phyloP scores from a whole-genome alignment of 2,888 invertebrate species.

The Ichneumoninae sp. region DNA sequence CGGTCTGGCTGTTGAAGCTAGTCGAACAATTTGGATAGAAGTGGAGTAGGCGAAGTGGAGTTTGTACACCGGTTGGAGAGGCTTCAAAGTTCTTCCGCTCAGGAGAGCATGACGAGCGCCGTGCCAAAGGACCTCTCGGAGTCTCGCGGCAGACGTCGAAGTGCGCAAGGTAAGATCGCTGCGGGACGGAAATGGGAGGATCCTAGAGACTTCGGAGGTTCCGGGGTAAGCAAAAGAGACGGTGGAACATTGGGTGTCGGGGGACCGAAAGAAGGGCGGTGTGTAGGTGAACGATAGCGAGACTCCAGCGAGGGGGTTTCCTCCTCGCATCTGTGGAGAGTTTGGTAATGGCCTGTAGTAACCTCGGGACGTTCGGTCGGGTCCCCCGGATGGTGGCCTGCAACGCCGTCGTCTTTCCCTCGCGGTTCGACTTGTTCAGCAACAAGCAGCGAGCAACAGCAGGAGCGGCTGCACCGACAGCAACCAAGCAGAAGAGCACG shows the following conservation, averaged over 20 bases:
- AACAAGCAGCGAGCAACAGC: slow-evolving; percentile 42
- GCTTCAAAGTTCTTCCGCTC: slow-evolving; percentile 27
- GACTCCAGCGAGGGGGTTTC: background rate
- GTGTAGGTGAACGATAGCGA: slow-evolving; percentile 4
- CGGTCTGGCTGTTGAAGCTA: background rate
- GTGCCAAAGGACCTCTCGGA: slow-evolving; percentile 10
- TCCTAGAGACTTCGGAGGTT: background rate
- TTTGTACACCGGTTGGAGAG: slow-evolving; percentile 6
- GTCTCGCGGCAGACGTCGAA: slow-evolving; percentile 18
- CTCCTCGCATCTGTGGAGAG: slow-evolving; percentile 70
- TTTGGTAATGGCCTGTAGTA: slow-evolving; percentile 82
- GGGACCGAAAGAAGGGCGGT: slow-evolving; percentile 10
- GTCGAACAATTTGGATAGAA: slow-evolving; percentile 17
- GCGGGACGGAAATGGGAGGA: slow-evolving; percentile 50
- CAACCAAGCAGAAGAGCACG: slow-evolving; percentile 56
- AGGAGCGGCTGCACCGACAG: slow-evolving; percentile 33
- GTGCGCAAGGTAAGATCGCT: slow-evolving; percentile 13
- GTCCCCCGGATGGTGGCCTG: slow-evolving; percentile 69
- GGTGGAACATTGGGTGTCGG: background rate
- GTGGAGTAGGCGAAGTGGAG: slow-evolving; percentile 10
- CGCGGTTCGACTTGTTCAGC: slow-evolving; percentile 36
- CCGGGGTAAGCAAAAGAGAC: slow-evolving; percentile 3
- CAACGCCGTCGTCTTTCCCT: slow-evolving; percentile 42
- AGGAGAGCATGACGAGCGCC: slow-evolving; percentile 9
- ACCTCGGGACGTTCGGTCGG: slow-evolving; percentile 74